Base-by-base conservation (phyloP, 2,888 invertebrate species). In the Mycogona germanica region DNA sequence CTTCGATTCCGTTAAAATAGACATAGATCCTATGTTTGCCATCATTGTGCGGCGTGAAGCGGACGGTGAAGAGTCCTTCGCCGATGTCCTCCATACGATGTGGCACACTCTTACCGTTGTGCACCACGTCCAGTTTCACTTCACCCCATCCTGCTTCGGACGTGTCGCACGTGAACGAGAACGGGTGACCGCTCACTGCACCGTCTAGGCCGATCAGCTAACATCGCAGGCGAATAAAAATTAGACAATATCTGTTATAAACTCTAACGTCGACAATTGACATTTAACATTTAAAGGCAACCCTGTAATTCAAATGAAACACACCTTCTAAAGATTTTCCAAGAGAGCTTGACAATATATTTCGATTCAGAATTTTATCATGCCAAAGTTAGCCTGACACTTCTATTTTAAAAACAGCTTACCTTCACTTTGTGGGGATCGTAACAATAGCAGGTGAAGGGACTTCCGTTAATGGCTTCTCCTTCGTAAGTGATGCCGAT, bases 401-500 rank as follows among this genome's bases (percentile, higher is more conserved):
- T 21, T 2, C 5, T 25, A 38, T 19, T 9, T 12, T 4, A 30
- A 7, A 5, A 21, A 9, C 19, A 30, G 19, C 61, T 61, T 64
- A 76, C 82, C 56, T 85, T 82, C 9, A 95, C 86, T 23, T 88
- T 87, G 40, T 87, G 82, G 0, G 95, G 89, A 71, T 96, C 93
- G 66, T 89, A 96, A 0, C 95, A 93, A 64, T 91, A 85, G 67
- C 97, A 93, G 0, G 87, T 87, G 70, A 95, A 97, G 1, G 98
- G 98, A 19, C 93, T 93, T 54, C 96, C 96, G 75, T 85, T 73
- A 62, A 98, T 95, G 68, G 96, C 92, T 64, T 91, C 85, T 30
- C 91, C 91, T 67, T 95, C 92, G 70, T 96, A 96, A 30, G 87
- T 83, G 60, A 97, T 93, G 60, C 88, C 88, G 54, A 98, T 93